Percentiles rank a stretch among this genome's conserved stretches.
phyloP scores from a whole-genome alignment of 1,140 invertebrate species.

The Antheraea mylitta region DNA sequence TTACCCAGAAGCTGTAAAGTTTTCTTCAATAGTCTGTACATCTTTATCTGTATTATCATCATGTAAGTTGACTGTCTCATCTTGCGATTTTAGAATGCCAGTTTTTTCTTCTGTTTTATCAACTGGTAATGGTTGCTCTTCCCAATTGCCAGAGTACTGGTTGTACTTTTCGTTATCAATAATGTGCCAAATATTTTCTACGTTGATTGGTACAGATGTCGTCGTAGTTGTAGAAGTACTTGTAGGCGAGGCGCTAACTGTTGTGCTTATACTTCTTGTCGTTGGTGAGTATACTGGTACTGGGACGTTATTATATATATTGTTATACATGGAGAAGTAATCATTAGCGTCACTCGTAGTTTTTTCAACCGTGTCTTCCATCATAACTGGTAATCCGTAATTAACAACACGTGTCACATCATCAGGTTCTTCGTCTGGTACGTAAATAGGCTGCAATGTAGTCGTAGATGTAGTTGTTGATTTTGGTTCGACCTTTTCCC shows the following conservation, averaged over 20 bases:
- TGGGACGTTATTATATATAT: conserved; percentile 41
- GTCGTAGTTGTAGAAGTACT: conserved; percentile 30
- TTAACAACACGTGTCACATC: conserved; percentile 33
- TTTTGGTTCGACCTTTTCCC: conserved; percentile 45
- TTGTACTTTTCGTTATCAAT: conserved; percentile 65
- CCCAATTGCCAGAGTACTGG: conserved; percentile 49
- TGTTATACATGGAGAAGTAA: conserved; percentile 51
- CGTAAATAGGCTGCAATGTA: conserved; percentile 54
- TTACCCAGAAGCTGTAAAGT: conserved; percentile 70
- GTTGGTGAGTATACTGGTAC: conserved; percentile 45
- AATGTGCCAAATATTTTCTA: conserved; percentile 71
- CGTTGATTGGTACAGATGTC: conserved; percentile 35
- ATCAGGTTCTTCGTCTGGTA: conserved; percentile 46
- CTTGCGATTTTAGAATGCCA: conserved; percentile 15
- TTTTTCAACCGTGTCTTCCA: conserved; percentile 23
- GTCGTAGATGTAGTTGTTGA: conserved; percentile 35
- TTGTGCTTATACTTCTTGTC: conserved; percentile 29
- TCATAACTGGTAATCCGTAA: conserved; percentile 38
- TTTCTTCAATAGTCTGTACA: conserved; percentile 40
- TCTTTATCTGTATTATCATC: conserved; percentile 29
- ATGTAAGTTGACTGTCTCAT: conserved; percentile 19
- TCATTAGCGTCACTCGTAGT: conserved; percentile 33
- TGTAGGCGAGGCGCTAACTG: conserved; percentile 22
- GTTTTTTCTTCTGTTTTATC: conserved; percentile 20
- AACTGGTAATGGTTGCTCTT: conserved; percentile 44